phyloP scores from a whole-genome alignment of 2,797 vertebrate genomes.

The Lophotriccus pileatus region DNA sequence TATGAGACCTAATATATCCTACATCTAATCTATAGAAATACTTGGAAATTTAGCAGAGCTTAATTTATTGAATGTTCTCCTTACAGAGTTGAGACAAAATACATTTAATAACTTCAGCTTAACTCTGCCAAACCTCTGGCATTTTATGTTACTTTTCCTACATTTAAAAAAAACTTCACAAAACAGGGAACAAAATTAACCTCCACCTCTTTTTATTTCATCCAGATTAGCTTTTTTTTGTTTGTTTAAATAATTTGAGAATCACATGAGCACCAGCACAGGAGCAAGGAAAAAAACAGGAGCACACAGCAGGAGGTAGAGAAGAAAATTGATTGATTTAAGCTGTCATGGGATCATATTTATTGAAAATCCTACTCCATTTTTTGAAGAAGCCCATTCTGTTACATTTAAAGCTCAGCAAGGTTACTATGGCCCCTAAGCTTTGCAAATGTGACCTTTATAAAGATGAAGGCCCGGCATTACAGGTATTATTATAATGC shows the following conservation, averaged over 20 bases:
- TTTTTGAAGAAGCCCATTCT: neutral
- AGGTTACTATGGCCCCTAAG: neutral
- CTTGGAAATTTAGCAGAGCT: neutral
- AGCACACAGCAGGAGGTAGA: neutral
- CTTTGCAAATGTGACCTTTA: neutral
- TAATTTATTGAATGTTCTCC: neutral
- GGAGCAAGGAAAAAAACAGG: neutral
- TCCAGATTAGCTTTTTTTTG: neutral
- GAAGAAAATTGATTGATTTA: neutral
- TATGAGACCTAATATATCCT: neutral
- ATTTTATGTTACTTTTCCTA: neutral
- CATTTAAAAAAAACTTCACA: neutral
- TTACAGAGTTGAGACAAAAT: neutral
- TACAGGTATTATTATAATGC: neutral
- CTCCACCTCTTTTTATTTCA: fast-evolving
- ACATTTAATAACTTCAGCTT: neutral
- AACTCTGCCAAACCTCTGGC: neutral
- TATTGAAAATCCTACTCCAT: neutral
- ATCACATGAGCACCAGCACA: neutral
- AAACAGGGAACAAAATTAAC: neutral
- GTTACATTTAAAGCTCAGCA: neutral
- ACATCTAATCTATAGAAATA: neutral
- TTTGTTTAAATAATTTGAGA: neutral
- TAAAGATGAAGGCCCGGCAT: neutral
- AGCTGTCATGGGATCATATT: neutral